Evolutionary conservation across 1,140 invertebrate species (phyloP).

Genomic region (Elysia chlorotica): DNA sequence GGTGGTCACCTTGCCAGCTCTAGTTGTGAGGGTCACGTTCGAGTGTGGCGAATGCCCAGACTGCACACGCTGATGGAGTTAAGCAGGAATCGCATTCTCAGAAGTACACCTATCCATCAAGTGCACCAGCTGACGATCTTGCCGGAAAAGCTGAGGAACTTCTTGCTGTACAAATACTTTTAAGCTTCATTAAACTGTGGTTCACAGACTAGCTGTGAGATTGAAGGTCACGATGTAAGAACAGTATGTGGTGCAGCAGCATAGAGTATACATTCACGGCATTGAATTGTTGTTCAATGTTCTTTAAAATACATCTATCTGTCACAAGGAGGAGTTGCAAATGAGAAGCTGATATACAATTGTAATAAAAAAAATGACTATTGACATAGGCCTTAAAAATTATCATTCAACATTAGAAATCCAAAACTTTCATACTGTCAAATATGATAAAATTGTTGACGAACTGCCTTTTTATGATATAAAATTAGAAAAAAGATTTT

Average conservation of each 20-base stretch:
- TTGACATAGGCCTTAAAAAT: too few relatives aligned
- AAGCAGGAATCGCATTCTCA: constrained; percentile 26
- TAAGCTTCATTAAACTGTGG: background rate
- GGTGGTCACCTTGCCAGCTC: constrained; percentile 23
- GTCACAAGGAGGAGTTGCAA: background rate
- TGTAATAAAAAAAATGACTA: too few relatives aligned
- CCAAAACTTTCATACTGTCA: background rate
- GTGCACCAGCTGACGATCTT: constrained; percentile 18
- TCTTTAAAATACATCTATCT: background rate
- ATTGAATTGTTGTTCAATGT: background rate
- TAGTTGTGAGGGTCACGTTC: constrained; percentile 30
- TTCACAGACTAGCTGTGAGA: background rate
- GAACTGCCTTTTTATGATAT: too few relatives aligned
- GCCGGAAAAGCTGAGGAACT: constrained; percentile 24
- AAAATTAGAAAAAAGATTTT: too few relatives aligned
- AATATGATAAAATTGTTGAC: too few relatives aligned
- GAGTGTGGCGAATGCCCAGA: constrained; percentile 27
- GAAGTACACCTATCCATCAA: background rate
- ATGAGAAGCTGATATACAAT: too few relatives aligned
- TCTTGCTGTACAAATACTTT: constrained; percentile 25
- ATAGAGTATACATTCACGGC: background rate
- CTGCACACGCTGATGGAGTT: constrained; percentile 25
- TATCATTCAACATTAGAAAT: background rate
- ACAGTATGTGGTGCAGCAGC: background rate
- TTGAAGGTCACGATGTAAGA: background rate